A percentile compares a stretch with the other conserved stretches of the same genome.
These are phyloP conservation scores for Dione vanillae DNA, from an alignment of 2,888 invertebrate genomes.

Conservation along the genomic window DNA sequence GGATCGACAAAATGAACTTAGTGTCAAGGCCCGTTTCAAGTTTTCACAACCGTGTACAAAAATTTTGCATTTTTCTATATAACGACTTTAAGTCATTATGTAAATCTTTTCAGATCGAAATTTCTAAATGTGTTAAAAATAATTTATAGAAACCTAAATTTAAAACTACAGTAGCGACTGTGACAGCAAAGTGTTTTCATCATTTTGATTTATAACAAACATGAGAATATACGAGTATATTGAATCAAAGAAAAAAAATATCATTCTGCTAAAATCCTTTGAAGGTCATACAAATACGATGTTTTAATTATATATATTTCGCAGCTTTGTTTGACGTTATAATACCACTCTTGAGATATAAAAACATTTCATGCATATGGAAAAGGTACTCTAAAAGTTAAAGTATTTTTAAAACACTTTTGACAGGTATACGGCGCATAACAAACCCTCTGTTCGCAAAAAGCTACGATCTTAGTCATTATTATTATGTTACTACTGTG, in stretches of 20 bases:
- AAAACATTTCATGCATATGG: conserved; percentile 72
- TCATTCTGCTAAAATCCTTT: not conserved
- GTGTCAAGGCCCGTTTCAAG: too few relatives aligned
- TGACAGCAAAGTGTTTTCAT: too few relatives aligned
- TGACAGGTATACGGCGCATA: conserved; percentile 66
- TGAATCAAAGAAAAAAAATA: not conserved
- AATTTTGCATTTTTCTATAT: too few relatives aligned
- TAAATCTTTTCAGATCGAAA: too few relatives aligned
- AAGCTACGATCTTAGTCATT: conserved; percentile 55
- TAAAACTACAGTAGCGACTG: too few relatives aligned
- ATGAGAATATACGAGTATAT: too few relatives aligned
- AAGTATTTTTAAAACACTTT: conserved; percentile 72
- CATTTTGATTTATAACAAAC: too few relatives aligned
- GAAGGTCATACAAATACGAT: not conserved
- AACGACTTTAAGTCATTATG: too few relatives aligned
- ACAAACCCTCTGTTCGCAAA: conserved; percentile 65
- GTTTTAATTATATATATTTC: conserved; percentile 54
- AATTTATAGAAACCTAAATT: too few relatives aligned
- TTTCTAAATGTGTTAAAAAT: too few relatives aligned
- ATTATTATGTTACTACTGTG: conserved; percentile 54
- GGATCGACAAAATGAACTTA: too few relatives aligned
- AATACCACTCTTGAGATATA: conserved; percentile 67
- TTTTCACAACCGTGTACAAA: too few relatives aligned
- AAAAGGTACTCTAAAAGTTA: conserved; percentile 76
- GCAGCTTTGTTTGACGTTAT: conserved; percentile 66